phyloP scores from a whole-genome alignment of 2,113 vertebrate genomes.

The Lophura nycthemera region DNA sequence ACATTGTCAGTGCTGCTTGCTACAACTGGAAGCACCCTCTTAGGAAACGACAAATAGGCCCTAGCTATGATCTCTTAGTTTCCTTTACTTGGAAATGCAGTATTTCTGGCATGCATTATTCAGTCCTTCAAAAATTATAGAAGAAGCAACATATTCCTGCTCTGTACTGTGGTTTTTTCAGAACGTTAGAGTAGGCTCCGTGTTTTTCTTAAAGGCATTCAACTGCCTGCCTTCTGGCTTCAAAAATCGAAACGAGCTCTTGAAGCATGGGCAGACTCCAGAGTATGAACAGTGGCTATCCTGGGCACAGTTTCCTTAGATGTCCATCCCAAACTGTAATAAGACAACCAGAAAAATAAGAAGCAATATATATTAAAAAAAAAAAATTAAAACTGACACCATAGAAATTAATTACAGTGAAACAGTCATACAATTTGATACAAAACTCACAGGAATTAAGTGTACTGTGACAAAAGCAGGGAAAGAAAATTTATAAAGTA shows the following conservation, averaged over 20 bases:
- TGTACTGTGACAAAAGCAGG: neutral
- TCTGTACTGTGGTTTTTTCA: neutral
- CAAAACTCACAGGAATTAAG: neutral
- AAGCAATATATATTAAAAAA: neutral
- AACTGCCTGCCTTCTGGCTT: neutral
- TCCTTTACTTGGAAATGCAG: neutral
- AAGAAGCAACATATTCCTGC: neutral
- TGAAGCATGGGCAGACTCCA: neutral
- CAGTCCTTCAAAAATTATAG: neutral
- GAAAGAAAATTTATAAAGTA: neutral
- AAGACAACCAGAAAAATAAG: neutral
- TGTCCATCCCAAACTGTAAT: neutral
- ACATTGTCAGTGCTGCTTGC: neutral
- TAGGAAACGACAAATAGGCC: neutral
- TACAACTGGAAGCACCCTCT: neutral
- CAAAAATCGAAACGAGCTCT: neutral
- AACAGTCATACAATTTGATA: neutral
- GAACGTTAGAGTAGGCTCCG: neutral
- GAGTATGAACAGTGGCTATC: neutral
- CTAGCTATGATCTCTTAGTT: neutral
- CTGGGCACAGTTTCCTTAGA: neutral
- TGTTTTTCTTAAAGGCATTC: neutral
- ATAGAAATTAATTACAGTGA: neutral
- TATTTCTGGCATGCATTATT: neutral
- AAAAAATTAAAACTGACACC: neutral